Percentiles rank a stretch among this genome's conserved stretches.
Evolutionary conservation across 92 coral and sea anemone genomes (phyloP).

Genomic region (Heliopora coerulea): DNA sequence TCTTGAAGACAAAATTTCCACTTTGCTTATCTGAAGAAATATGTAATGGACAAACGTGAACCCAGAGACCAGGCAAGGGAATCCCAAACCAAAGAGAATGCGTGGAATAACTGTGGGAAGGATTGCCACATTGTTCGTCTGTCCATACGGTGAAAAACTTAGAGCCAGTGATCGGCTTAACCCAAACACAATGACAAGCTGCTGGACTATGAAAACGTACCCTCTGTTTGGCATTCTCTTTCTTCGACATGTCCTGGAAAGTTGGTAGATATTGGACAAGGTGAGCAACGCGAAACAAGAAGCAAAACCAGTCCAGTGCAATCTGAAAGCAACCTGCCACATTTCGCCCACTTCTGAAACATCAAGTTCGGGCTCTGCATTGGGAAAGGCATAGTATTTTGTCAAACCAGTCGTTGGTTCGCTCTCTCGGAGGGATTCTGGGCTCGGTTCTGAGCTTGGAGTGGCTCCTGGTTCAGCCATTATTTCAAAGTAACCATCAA

Average conservation of each 20-base stretch:
- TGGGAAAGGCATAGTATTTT: neutral
- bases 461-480: neutral
- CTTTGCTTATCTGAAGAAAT: constrained; percentile 16
- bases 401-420: neutral
- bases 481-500: too few relatives aligned
- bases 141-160: constrained; percentile 27
- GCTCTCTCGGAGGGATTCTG: neutral
- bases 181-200: constrained; percentile 6
- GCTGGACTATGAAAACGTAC: constrained; percentile 7
- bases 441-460: neutral
- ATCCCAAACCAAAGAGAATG: constrained; percentile 20
- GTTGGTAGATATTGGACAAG: constrained; percentile 2
- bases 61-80: constrained; percentile 28
- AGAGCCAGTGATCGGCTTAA: constrained; percentile 19
- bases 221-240: constrained; percentile 6
- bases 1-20: neutral
- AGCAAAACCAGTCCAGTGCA: constrained; percentile 30
- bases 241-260: constrained; percentile 6
- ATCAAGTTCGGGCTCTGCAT: constrained; percentile 32
- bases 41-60: constrained; percentile 34
- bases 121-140: neutral
- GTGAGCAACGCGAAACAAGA: constrained; percentile 5
- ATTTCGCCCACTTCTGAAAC: neutral
- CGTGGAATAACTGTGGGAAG: constrained; percentile 17
- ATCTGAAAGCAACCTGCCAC: constrained; percentile 1